These are phyloP conservation scores for Cathartes aura DNA, from an alignment of 2,113 vertebrate genomes.

Conservation along the genomic window DNA sequence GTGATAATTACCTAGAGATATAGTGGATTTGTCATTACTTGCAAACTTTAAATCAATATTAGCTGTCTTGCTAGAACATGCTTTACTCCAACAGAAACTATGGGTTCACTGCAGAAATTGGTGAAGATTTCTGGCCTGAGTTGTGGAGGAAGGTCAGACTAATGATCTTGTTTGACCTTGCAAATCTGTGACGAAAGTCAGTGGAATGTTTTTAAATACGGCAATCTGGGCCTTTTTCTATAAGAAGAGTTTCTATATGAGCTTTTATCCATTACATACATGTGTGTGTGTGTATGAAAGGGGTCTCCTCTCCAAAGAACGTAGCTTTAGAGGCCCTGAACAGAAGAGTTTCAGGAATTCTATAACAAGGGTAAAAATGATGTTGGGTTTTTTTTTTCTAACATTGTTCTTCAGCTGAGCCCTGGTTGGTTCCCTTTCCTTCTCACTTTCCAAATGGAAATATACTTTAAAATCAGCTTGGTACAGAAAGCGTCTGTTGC, in stretches of 20 bases:
- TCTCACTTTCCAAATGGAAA: background rate
- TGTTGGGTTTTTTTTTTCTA: background rate
- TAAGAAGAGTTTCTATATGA: background rate
- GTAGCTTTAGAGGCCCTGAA: background rate
- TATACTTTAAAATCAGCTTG: background rate
- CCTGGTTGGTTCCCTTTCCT: background rate
- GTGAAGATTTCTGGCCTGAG: background rate
- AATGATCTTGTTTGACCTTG: background rate
- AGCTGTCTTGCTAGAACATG: background rate
- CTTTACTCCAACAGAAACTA: background rate
- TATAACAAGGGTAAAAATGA: background rate
- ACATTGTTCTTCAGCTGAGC: background rate
- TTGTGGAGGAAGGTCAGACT: background rate
- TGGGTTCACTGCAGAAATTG: background rate
- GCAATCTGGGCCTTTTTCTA: background rate
- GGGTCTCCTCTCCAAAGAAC: background rate
- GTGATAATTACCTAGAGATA: constrained; percentile 11
- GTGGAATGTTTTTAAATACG: background rate
- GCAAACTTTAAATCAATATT: background rate
- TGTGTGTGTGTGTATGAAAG: background rate
- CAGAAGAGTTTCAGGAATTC: background rate
- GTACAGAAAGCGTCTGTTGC: background rate
- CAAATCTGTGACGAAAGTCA: background rate
- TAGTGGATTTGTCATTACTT: background rate
- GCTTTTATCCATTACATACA: fast-evolving